A percentile compares a stretch with the other conserved stretches of the same genome.
Conservation (phyloP, 2,797 vertebrate species). For the Philypnodon macrostomus region DNA sequence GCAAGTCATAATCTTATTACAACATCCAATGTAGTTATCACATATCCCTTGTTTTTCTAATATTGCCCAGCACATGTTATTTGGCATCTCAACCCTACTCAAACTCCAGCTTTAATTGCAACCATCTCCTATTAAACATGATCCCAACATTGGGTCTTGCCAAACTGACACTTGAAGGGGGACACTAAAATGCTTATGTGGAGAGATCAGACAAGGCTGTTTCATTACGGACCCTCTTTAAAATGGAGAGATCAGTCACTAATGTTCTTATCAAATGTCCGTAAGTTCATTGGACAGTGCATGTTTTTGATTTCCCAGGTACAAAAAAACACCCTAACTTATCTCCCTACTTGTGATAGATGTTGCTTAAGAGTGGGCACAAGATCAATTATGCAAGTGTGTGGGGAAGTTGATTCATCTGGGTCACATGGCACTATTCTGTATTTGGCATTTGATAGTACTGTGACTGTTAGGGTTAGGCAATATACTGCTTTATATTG, state of each 20-base stretch:
- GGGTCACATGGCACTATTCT: not conserved
- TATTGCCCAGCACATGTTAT: too few relatives aligned
- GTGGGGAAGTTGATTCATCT: conserved; percentile 1
- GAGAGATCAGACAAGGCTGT: not conserved
- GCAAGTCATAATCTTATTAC: too few relatives aligned
- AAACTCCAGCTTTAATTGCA: conserved; percentile 21
- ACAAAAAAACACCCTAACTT: conserved; percentile 4
- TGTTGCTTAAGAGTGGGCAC: conserved; percentile 4
- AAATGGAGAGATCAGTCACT: not conserved
- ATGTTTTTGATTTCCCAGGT: not conserved
- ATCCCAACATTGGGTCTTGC: conserved; percentile 20
- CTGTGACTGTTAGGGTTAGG: not conserved
- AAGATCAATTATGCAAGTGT: conserved; percentile 1
- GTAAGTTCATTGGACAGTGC: not conserved
- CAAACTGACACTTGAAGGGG: conserved; percentile 14
- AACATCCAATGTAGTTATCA: too few relatives aligned
- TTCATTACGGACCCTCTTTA: conserved; percentile 7
- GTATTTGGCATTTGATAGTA: not conserved
- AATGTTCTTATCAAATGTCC: conserved; percentile 3
- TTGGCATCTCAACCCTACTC: too few relatives aligned
- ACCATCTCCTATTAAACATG: conserved; percentile 30
- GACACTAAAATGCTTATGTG: conserved; percentile 1
- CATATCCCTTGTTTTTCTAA: too few relatives aligned
- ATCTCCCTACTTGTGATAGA: conserved; percentile 1
- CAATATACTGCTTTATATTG: too few relatives aligned